Base-by-base conservation (phyloP, 2,113 vertebrate species). In the Bubo bubo region DNA sequence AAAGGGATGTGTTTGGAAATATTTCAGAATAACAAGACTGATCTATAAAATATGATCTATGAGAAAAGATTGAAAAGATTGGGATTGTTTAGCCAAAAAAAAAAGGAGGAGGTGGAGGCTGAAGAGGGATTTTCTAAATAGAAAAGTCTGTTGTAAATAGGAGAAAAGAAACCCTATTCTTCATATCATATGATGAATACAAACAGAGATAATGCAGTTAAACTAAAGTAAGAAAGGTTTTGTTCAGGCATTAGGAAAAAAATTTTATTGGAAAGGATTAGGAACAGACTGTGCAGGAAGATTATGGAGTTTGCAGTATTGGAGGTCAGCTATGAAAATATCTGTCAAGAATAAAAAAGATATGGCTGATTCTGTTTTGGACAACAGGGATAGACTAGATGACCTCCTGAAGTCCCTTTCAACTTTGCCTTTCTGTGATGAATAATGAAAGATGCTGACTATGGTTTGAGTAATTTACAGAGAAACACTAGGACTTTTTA, bases 151-250 rank as follows among this genome's bases (percentile, higher is more conserved):
- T 55, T 70, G 23, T 10, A 79, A 70, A 71, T 8, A 70, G 49
- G 8, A 73, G 45, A 66, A 79, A 91, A 90, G 7, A 92, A 86
- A 53, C 37, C 3, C 4, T 52, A 21, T 27, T 43, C 34, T 86
- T 95, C 8, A 55, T 72, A 64, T 76, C n/a, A 30, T 26, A 32
- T 22, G 34, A 73, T 75, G 34, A 90, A 68, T n/a, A 83, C 24
- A 70, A 68, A 5, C 41, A 88, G 34, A 79, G 22, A 73, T 62
- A 76, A 90, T 53, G 39, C 34, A 68, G 19, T 50, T 53, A 72
- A 68, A 83, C 9, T 58, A n/a, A 35, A 83, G 41, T 56, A 73
- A 73, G 82, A 75, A 90, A 88, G 39, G 49, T 68, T 92, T 95
- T 88, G 10, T 60, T 76, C 45, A 37, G 24, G 45, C 53, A 76